A percentile compares a stretch with the other conserved stretches of the same genome.
Evolutionary conservation across 2,888 invertebrate genomes (phyloP).

Genomic region (Xanthia togata): DNA sequence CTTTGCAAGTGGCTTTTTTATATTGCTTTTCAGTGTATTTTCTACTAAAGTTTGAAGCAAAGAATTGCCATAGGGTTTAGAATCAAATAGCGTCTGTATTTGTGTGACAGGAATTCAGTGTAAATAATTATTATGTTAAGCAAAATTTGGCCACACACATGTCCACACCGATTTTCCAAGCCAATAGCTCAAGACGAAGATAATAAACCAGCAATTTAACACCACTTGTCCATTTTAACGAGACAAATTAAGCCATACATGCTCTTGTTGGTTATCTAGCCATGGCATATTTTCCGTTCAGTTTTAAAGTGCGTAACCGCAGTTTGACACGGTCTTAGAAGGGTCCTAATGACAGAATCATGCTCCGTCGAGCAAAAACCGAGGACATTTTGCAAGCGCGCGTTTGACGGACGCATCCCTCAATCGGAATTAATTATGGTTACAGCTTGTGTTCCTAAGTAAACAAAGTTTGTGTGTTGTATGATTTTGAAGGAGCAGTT

Average conservation of each 20-base stretch:
- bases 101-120: not conserved
- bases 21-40: not conserved
- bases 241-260: constrained; percentile 63
- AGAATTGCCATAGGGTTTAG: not conserved
- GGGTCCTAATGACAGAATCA: constrained; percentile 76
- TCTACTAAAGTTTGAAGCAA: not conserved
- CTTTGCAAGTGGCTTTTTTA: no score
- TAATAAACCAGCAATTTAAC: constrained; percentile 57
- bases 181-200: constrained; percentile 32
- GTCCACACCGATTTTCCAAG: constrained; percentile 48
- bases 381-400: constrained; percentile 71
- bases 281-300: constrained; percentile 68
- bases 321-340: constrained; percentile 67
- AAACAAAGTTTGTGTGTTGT: constrained; percentile 49
- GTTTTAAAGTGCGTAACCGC: constrained; percentile 65
- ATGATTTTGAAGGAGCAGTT: constrained; percentile 2
- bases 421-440: constrained; percentile 75
- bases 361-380: constrained; percentile 79
- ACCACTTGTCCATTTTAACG: constrained; percentile 52
- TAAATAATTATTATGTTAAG: not conserved
- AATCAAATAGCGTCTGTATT: no score
- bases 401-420: constrained; percentile 72
- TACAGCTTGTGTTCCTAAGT: constrained; percentile 48
- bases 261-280: constrained; percentile 58
- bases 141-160: constrained; percentile 11